These are phyloP conservation scores for Intoshia linei DNA, from an alignment of 1,140 invertebrate genomes.

Conservation along the genomic window DNA sequence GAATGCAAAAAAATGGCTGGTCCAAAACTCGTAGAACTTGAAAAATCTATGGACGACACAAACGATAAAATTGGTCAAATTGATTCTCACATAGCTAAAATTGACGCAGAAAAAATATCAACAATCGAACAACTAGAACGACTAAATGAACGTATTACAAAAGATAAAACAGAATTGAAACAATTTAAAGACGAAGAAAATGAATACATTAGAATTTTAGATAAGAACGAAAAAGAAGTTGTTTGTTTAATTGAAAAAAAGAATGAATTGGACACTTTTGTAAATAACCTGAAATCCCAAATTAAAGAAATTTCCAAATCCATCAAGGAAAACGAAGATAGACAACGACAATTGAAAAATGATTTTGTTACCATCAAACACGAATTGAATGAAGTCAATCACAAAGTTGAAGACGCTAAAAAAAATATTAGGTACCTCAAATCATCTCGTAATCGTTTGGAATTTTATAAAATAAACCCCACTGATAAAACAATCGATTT, in stretches of 20 bases:
- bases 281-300: too few relatives aligned
- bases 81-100: too few relatives aligned
- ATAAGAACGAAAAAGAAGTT: slow-evolving; percentile 21
- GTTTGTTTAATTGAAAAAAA: neutral
- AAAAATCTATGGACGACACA: too few relatives aligned
- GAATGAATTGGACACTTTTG: neutral
- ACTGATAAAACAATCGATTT: neutral
- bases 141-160: too few relatives aligned
- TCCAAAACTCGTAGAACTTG: too few relatives aligned
- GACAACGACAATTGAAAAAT: slow-evolving; percentile 13
- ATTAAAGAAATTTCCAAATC: slow-evolving; percentile 26
- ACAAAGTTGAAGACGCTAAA: slow-evolving; percentile 31
- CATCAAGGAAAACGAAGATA: slow-evolving; percentile 38
- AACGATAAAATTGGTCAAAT: too few relatives aligned
- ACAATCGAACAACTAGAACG: too few relatives aligned
- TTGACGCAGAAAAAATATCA: too few relatives aligned
- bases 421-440: slow-evolving; percentile 11
- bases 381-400: slow-evolving; percentile 32
- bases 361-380: slow-evolving; percentile 13
- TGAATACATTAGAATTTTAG: slow-evolving; percentile 30
- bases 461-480: neutral
- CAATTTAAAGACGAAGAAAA: slow-evolving; percentile 31
- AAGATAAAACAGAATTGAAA: slow-evolving; percentile 25
- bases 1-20: too few relatives aligned
- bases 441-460: neutral